Percentiles rank a stretch among this genome's conserved stretches.
Evolutionary conservation across 2,797 vertebrate species (phyloP).

Genomic region (Cirrhinus molitorella): DNA sequence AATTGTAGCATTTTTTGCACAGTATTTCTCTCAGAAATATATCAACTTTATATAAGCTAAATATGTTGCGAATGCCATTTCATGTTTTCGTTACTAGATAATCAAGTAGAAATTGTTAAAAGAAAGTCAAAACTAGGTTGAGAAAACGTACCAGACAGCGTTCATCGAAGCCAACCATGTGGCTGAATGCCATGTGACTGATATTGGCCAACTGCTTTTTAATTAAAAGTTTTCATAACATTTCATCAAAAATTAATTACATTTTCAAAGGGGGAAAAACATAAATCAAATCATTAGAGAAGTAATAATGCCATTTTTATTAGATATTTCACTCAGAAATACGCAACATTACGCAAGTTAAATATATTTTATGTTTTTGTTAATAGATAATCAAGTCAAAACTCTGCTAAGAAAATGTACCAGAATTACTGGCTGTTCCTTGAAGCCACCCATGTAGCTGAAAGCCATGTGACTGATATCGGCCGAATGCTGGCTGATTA

Average conservation of each 20-base stretch:
- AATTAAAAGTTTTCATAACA: not conserved
- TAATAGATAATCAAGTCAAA: not conserved
- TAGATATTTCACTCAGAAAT: not conserved
- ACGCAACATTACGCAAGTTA: not conserved
- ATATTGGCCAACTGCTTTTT: too few relatives aligned
- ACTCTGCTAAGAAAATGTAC: not conserved
- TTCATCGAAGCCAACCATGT: too few relatives aligned
- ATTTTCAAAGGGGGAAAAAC: too few relatives aligned
- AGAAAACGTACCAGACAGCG: too few relatives aligned
- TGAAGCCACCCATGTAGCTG: not conserved
- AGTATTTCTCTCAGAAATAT: too few relatives aligned
- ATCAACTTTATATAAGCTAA: too few relatives aligned
- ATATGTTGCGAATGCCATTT: too few relatives aligned
- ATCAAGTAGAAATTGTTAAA: too few relatives aligned
- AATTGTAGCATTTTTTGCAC: too few relatives aligned
- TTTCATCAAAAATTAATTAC: not conserved
- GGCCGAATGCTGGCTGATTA: constrained; percentile 43
- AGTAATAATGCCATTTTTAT: not conserved
- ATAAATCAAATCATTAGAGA: not conserved
- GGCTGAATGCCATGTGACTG: too few relatives aligned
- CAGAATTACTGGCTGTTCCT: not conserved
- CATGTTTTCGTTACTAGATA: too few relatives aligned
- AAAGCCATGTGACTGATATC: not conserved
- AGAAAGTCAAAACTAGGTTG: too few relatives aligned
- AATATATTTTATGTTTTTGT: not conserved